Evolutionary conservation across 1,140 invertebrate genomes (phyloP).

Genomic region (Aphelinus certus): DNA sequence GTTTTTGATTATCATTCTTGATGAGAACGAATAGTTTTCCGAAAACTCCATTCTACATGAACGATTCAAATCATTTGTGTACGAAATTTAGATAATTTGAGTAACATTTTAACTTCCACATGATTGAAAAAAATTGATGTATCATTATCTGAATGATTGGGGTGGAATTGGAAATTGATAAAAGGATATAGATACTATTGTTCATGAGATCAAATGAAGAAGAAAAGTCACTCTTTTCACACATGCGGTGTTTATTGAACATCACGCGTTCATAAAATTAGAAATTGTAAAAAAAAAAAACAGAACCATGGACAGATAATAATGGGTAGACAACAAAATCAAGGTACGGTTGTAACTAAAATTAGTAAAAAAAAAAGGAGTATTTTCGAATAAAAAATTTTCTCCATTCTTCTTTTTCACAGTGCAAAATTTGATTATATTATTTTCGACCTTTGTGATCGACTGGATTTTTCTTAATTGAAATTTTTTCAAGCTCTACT

Average conservation of each 20-base stretch:
- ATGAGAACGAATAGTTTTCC: no score
- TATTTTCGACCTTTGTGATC: not conserved
- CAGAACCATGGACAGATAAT: constrained; percentile 29
- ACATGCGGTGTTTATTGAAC: constrained; percentile 25
- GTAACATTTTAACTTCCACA: no score
- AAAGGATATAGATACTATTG: no score
- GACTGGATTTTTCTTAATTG: not conserved
- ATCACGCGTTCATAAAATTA: constrained; percentile 27
- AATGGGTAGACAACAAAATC: constrained; percentile 17
- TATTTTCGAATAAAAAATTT: constrained; percentile 6
- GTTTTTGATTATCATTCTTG: no score
- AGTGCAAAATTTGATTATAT: not conserved
- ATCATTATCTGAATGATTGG: no score
- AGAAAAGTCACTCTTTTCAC: constrained; percentile 5
- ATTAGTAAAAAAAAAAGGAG: constrained; percentile 7
- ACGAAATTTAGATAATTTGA: no score
- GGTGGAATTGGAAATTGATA: no score
- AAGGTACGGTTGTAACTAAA: constrained; percentile 22
- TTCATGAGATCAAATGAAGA: not conserved
- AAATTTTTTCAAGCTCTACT: not conserved
- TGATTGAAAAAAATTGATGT: no score
- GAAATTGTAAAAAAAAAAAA: constrained; percentile 33
- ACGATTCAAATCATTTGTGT: no score
- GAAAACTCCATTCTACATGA: no score
- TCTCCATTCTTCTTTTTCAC: not conserved